These are phyloP conservation scores for Achroia grisella DNA, from an alignment of 1,140 invertebrate genomes.

Conservation along the genomic window DNA sequence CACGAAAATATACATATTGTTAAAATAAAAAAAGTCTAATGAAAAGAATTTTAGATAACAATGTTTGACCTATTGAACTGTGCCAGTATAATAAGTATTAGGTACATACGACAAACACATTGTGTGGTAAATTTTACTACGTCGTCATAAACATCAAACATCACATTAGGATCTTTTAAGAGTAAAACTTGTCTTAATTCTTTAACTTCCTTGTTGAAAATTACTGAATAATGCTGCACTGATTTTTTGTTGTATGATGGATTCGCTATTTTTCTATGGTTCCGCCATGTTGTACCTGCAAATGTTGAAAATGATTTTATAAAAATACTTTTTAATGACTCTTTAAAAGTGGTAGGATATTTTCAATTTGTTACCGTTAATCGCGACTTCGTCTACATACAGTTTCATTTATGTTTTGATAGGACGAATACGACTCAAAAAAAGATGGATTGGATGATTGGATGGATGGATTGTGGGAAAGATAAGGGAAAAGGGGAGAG, in stretches of 20 bases:
- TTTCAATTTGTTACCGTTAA: too few species aligned
- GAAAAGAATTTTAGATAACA: too few species aligned
- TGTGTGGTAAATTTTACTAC: slow-evolving; percentile 34
- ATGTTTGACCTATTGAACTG: not conserved
- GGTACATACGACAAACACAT: slow-evolving; percentile 38
- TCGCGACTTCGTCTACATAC: too few species aligned
- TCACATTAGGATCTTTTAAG: slow-evolving; percentile 1
- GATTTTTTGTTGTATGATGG: slow-evolving; percentile 43
- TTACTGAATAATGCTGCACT: slow-evolving; percentile 19
- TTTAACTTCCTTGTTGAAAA: slow-evolving; percentile 35
- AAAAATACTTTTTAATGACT: not conserved
- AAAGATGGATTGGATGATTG: too few species aligned
- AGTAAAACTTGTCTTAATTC: not conserved
- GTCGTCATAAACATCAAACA: slow-evolving; percentile 35
- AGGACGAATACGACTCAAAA: too few species aligned
- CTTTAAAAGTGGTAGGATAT: not conserved
- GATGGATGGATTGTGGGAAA: too few species aligned
- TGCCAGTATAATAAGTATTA: not conserved
- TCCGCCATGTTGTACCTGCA: slow-evolving; percentile 38
- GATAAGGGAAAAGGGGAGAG: too few species aligned
- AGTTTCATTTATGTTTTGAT: too few species aligned
- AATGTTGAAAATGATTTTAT: slow-evolving; percentile 2
- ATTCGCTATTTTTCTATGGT: slow-evolving; percentile 36
- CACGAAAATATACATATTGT: too few species aligned
- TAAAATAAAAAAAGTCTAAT: too few species aligned